Percentiles rank a stretch among this genome's conserved stretches.
Conservation (phyloP, 2,113 vertebrate genomes). For the Martes martes region DNA sequence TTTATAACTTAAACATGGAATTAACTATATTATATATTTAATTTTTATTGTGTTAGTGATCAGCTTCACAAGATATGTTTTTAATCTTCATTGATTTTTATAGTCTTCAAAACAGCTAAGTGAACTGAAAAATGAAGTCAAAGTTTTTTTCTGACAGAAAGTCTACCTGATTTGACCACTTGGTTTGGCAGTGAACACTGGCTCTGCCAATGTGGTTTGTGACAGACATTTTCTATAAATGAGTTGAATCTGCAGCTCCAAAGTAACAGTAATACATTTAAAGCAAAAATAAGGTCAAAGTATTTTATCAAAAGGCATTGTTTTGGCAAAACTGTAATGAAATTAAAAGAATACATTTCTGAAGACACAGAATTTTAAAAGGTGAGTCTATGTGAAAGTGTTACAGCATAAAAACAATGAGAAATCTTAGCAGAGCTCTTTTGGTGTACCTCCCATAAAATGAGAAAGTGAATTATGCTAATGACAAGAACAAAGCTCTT, state of each 20-base stretch:
- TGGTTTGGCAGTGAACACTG: neutral
- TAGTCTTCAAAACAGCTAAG: neutral
- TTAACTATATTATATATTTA: neutral
- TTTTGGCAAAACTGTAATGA: slow-evolving; percentile 36
- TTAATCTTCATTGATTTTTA: slow-evolving; percentile 3
- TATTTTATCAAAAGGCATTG: neutral
- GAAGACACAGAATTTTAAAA: neutral
- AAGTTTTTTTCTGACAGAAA: neutral
- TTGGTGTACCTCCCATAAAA: slow-evolving; percentile 33
- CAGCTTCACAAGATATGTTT: neutral
- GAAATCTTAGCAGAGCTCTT: slow-evolving; percentile 1
- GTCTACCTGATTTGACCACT: neutral
- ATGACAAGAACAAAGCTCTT: neutral
- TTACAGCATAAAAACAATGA: slow-evolving; percentile 12
- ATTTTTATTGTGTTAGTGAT: neutral
- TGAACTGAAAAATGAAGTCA: slow-evolving; percentile 4
- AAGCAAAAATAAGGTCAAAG: slow-evolving; percentile 18
- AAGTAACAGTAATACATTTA: neutral
- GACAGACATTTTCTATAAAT: neutral
- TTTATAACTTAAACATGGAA: neutral
- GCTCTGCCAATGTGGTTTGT: neutral
- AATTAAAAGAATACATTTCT: slow-evolving; percentile 2
- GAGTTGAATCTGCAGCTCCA: neutral
- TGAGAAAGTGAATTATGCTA: slow-evolving; percentile 39
- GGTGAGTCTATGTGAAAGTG: neutral